phyloP scores from a whole-genome alignment of 2,888 invertebrate genomes.

The Bhutanitis thaidina region DNA sequence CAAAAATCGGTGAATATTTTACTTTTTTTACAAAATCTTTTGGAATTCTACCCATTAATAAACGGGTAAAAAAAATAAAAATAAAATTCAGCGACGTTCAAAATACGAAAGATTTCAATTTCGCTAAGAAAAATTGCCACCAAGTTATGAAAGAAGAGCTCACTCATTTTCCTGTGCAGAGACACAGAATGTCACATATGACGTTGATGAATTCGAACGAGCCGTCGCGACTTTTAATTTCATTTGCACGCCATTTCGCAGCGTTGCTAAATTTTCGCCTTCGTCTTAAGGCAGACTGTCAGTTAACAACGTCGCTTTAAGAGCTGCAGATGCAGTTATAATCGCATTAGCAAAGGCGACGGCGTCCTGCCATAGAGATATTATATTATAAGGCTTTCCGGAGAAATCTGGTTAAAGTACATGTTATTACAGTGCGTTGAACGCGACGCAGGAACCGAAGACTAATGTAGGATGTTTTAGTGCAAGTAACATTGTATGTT shows the following conservation, averaged over 20 bases:
- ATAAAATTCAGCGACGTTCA: too few species aligned
- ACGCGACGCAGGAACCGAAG: constrained; percentile 10
- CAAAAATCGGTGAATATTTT: too few species aligned
- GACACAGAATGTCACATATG: not conserved
- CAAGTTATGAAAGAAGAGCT: too few species aligned
- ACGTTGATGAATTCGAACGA: constrained; percentile 6
- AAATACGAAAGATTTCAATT: too few species aligned
- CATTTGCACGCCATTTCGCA: constrained; percentile 11
- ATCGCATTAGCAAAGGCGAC: constrained; percentile 58
- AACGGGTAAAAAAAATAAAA: too few species aligned
- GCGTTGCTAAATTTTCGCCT: constrained; percentile 5
- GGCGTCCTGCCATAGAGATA: constrained; percentile 28
- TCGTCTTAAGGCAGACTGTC: constrained; percentile 14
- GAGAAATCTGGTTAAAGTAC: constrained; percentile 36
- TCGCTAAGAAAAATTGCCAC: too few species aligned
- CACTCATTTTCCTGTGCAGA: too few species aligned
- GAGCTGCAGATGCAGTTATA: constrained; percentile 46
- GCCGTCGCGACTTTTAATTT: constrained; percentile 14
- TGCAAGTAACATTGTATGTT: too few species aligned
- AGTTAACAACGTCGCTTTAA: constrained; percentile 15
- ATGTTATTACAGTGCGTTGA: constrained; percentile 26
- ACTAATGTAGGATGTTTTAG: not conserved
- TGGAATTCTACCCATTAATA: too few species aligned
- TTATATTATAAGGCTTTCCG: constrained; percentile 35
- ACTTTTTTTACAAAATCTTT: too few species aligned